A percentile compares a stretch with the other conserved stretches of the same genome.
These are phyloP conservation scores for Ornithoptera alexandrae DNA, from an alignment of 2,888 invertebrate genomes.

Conservation along the genomic window DNA sequence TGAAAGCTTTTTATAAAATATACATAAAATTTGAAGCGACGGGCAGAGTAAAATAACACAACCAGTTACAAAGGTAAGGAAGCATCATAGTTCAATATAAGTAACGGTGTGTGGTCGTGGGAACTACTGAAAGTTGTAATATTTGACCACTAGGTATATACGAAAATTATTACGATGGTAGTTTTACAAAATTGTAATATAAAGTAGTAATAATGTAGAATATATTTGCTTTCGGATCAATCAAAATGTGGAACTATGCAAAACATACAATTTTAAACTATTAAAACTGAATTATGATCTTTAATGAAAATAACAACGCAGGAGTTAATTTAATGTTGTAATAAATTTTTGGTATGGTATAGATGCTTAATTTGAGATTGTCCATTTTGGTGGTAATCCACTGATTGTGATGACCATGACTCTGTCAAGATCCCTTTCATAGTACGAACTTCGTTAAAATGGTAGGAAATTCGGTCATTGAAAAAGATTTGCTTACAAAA, in stretches of 20 bases:
- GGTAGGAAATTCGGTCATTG: too few relatives aligned
- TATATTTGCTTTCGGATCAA: not conserved
- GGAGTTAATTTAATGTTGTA: too few relatives aligned
- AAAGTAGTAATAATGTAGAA: not conserved
- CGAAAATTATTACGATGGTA: not conserved
- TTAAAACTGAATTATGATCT: too few relatives aligned
- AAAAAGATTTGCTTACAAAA: too few relatives aligned
- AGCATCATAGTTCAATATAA: constrained; percentile 1
- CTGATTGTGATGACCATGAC: too few relatives aligned
- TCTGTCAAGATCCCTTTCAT: too few relatives aligned
- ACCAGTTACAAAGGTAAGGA: not conserved
- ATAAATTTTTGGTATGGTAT: too few relatives aligned
- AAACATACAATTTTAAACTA: too few relatives aligned
- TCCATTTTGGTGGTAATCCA: too few relatives aligned
- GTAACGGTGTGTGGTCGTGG: constrained; percentile 16
- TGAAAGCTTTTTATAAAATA: constrained; percentile 10
- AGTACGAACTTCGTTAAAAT: too few relatives aligned
- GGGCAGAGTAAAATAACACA: constrained; percentile 9
- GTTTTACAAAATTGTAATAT: not conserved
- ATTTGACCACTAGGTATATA: not conserved
- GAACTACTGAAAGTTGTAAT: constrained; percentile 5
- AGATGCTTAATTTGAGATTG: too few relatives aligned
- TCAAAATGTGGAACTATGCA: not conserved
- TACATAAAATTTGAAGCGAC: constrained; percentile 1
- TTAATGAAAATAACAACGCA: too few relatives aligned